Evolutionary conservation across 53 echinoderm and acorn worm species (phyloP).

Genomic region (Temnopleurus reevesii): DNA sequence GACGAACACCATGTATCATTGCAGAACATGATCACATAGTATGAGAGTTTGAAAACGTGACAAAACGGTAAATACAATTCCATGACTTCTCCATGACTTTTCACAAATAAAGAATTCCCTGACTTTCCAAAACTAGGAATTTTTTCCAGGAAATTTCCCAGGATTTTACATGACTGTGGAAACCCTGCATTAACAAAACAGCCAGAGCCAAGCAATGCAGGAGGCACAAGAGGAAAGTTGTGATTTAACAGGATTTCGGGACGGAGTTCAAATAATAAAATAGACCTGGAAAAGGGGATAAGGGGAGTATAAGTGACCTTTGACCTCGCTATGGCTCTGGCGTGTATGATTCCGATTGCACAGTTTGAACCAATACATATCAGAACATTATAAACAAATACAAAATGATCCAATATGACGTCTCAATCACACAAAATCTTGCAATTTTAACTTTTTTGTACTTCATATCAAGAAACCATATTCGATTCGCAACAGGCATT

Average conservation of each 20-base stretch:
- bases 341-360: slow-evolving; percentile 8
- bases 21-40: too few relatives aligned
- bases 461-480: neutral
- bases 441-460: too few relatives aligned
- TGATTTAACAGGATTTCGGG: neutral
- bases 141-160: too few relatives aligned
- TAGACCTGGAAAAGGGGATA: neutral
- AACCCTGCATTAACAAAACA: too few relatives aligned
- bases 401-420: neutral
- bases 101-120: too few relatives aligned
- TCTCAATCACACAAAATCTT: neutral
- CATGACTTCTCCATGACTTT: too few relatives aligned
- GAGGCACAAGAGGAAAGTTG: neutral
- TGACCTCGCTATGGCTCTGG: slow-evolving; percentile 9
- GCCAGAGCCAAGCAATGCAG: neutral
- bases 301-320: neutral
- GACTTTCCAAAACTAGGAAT: too few relatives aligned
- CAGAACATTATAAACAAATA: slow-evolving; percentile 16
- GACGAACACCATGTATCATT: too few relatives aligned
- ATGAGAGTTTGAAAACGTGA: too few relatives aligned
- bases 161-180: too few relatives aligned
- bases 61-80: too few relatives aligned
- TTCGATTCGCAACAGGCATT: neutral
- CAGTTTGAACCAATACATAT: slow-evolving; percentile 28
- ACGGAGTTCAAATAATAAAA: neutral